These are phyloP conservation scores for Ashinkailepas kermadecensis DNA, from an alignment of 2,888 invertebrate species.

Conservation along the genomic window DNA sequence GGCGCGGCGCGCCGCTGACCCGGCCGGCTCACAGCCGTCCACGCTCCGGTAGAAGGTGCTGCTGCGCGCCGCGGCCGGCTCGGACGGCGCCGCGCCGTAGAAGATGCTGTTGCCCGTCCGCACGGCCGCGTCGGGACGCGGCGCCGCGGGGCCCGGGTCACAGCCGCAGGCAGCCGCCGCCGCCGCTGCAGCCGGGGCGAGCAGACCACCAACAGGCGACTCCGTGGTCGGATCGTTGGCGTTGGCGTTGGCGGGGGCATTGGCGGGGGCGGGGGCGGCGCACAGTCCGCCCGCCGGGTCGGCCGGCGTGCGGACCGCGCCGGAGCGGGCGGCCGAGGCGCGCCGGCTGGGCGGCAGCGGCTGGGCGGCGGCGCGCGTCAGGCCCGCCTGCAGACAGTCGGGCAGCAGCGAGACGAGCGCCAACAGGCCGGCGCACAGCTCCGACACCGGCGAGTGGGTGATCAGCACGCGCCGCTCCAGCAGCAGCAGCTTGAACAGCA, in stretches of 20 bases:
- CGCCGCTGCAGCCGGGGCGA: not conserved
- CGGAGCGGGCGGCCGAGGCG: not conserved
- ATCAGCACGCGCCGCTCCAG: constrained; percentile 83
- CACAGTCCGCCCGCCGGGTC: not conserved
- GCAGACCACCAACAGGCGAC: no score
- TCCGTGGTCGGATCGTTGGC: not conserved
- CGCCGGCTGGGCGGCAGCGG: constrained; percentile 19
- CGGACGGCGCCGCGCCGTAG: not conserved
- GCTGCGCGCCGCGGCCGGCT: not conserved
- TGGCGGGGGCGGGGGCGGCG: not conserved
- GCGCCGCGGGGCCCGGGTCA: not conserved
- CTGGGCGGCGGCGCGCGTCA: constrained; percentile 60
- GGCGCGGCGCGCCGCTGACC: not conserved
- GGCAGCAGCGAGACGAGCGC: constrained; percentile 86
- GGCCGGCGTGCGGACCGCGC: no score
- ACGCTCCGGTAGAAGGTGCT: not conserved
- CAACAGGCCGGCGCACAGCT: constrained; percentile 72
- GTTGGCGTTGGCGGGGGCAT: not conserved
- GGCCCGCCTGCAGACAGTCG: constrained; percentile 74
- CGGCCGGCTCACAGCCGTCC: not conserved
- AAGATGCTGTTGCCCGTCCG: constrained; percentile 2
- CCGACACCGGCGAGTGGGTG: constrained; percentile 84
- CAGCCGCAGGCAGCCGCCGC: not conserved
- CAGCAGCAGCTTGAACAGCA: constrained; percentile 84
- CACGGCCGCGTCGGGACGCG: not conserved